phyloP scores from a whole-genome alignment of 2,797 vertebrate genomes.

The Cryptoprocta ferox region DNA sequence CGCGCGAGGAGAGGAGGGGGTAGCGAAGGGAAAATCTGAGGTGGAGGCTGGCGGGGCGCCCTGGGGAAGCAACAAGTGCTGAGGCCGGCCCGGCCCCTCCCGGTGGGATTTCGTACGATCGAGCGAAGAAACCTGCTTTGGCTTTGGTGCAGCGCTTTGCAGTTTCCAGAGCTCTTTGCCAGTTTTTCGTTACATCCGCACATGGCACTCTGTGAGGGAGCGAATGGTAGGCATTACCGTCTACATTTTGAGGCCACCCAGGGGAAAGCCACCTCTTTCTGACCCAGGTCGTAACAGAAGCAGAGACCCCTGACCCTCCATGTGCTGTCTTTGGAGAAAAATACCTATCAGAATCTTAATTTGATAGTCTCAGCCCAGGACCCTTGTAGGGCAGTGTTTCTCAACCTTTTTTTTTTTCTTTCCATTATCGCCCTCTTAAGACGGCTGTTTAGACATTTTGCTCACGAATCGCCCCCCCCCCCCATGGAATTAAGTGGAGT shows the following conservation, averaged over 20 bases:
- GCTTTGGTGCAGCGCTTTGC: not conserved
- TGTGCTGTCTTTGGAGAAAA: not conserved
- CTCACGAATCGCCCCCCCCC: not conserved
- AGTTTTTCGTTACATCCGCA: not conserved
- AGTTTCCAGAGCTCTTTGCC: not conserved
- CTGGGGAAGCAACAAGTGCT: constrained; percentile 28
- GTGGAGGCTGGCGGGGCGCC: not conserved
- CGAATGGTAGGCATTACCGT: not conserved
- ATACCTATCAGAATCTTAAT: no score
- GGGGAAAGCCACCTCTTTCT: not conserved
- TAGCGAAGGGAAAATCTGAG: not conserved
- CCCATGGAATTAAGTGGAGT: not conserved
- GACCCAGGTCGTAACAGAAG: not conserved
- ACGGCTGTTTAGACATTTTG: not conserved
- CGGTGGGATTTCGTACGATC: not conserved
- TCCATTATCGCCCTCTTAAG: not conserved
- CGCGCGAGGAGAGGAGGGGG: not conserved
- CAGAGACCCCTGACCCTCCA: not conserved
- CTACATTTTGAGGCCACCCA: not conserved
- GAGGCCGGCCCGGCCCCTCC: not conserved
- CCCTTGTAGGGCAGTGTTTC: not conserved
- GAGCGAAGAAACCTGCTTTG: not conserved
- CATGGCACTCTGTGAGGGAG: not conserved
- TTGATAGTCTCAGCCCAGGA: not conserved
- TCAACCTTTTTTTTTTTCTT: no score